Base-by-base conservation (phyloP, 2,888 invertebrate species). In the Eristalis tenax region DNA sequence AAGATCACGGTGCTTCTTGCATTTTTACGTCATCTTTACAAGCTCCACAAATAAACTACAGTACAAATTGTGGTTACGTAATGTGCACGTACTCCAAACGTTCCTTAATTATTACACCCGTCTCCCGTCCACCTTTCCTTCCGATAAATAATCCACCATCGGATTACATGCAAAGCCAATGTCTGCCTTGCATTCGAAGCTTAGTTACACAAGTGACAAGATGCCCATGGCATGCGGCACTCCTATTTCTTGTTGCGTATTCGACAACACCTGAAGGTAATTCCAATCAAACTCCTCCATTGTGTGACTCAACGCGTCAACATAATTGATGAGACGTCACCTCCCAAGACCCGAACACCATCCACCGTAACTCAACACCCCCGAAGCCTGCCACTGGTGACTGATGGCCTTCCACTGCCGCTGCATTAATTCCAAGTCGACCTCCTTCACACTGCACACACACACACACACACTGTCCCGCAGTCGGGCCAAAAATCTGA, bases 361-460 rank as follows among this genome's bases (percentile, higher is more conserved):
- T 50, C 50, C 50, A 50, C 50, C 50, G 50, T 50, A 50, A 50
- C 50, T 50, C 50, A 50, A 50, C 50, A 50, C 50, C 50, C 50
- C 50, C 50, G 50, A 50, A 18, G 50, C 50, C 50, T 18, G 50
- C 5, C 18, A 18, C 18, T 1, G 50, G 50, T 50, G 50, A 50
- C 1, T 50, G 50, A 50, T 50, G 18, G 50, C 18, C 50, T 18
- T 50, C 50, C 18, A 18, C 50, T 18, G 50, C 5, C 4, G 50
- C 18, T 1, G 50, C 50, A 50, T 50, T 50, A 50, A 50, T 50
- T 50, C 50, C 18, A 0, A 18, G 50, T 8, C 50, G 18, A 10
- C 28, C 56, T 65, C 57, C 57, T 2, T 65, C 50, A 38, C 38
- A 38, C 38, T 26, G 26, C 26, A 35, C 8, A 32, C 32, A 32